These are phyloP conservation scores for Acanthococcus lagerstroemiae DNA, from an alignment of 2,888 invertebrate species.

Conservation along the genomic window DNA sequence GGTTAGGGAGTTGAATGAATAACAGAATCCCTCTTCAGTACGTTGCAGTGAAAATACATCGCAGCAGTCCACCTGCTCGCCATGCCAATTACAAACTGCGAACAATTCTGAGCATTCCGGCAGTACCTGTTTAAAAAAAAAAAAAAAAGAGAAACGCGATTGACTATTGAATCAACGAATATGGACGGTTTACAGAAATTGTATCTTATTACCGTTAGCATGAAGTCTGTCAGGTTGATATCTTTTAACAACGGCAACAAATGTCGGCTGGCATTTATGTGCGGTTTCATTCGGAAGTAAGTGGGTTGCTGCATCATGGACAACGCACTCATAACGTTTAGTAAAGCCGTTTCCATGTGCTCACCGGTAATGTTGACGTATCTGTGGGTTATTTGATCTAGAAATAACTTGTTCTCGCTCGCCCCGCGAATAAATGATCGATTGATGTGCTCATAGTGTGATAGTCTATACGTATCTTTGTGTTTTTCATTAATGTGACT, in stretches of 20 bases:
- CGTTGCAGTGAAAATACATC: constrained; percentile 35
- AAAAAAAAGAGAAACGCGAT: too few species aligned
- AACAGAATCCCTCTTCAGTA: constrained; percentile 37
- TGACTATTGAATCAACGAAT: too few species aligned
- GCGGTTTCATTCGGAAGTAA: constrained; percentile 34
- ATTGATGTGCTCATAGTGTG: too few species aligned
- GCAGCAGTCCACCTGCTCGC: constrained; percentile 35
- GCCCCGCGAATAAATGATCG: too few species aligned
- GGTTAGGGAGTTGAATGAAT: constrained; percentile 37
- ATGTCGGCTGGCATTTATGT: constrained; percentile 31
- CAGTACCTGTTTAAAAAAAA: constrained; percentile 35
- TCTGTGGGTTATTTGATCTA: too few species aligned
- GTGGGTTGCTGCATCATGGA: constrained; percentile 36
- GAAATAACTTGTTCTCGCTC: too few species aligned
- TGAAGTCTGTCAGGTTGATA: constrained; percentile 37
- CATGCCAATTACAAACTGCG: constrained; percentile 36
- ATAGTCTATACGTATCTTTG: too few species aligned
- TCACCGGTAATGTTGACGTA: constrained; percentile 23
- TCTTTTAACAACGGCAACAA: constrained; percentile 32
- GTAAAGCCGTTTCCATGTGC: constrained; percentile 10
- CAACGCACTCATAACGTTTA: constrained; percentile 34
- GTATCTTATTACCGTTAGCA: constrained; percentile 35
- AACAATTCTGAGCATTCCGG: constrained; percentile 36
- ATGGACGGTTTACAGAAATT: not conserved
- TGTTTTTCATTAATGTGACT: too few species aligned